These are phyloP conservation scores for Umimayanthus chanpuru DNA, from an alignment of 92 coral and sea anemone species.

Conservation along the genomic window DNA sequence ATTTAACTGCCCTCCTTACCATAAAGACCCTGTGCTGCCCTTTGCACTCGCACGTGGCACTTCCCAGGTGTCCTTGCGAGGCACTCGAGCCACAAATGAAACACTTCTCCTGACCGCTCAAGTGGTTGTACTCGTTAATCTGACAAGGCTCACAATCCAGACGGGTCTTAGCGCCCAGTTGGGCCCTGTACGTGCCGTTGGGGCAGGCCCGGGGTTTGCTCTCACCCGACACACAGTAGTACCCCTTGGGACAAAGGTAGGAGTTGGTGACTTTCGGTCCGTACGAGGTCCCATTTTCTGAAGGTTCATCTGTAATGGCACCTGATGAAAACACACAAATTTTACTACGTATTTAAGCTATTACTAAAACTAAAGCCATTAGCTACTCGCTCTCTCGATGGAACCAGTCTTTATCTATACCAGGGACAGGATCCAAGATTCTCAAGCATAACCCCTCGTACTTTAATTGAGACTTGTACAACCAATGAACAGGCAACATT, in stretches of 20 bases:
- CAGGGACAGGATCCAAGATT: no score
- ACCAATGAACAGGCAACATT: no score
- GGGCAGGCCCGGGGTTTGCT: slow-evolving; percentile 69
- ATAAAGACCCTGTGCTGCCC: slow-evolving; percentile 84
- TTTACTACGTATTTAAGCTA: no score
- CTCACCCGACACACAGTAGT: slow-evolving; percentile 87
- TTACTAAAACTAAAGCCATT: not conserved
- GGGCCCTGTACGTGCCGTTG: slow-evolving; percentile 84
- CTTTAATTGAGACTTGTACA: no score
- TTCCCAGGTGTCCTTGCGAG: slow-evolving; percentile 60
- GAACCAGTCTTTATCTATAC: no score
- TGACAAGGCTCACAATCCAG: slow-evolving; percentile 79
- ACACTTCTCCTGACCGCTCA: slow-evolving; percentile 80
- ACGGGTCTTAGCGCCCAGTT: slow-evolving; percentile 64
- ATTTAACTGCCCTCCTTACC: slow-evolving; percentile 51
- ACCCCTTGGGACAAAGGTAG: slow-evolving; percentile 86
- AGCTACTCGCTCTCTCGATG: not conserved
- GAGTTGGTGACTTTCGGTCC: slow-evolving; percentile 80
- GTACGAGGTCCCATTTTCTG: slow-evolving; percentile 64
- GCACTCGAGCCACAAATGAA: slow-evolving; percentile 81
- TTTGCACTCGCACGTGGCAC: slow-evolving; percentile 79
- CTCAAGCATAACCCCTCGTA: no score
- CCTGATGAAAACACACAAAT: slow-evolving; percentile 55
- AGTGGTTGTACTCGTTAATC: slow-evolving; percentile 70
- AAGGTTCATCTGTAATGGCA: slow-evolving; percentile 93